A percentile compares a stretch with the other conserved stretches of the same genome.
Conservation (phyloP, 1,140 invertebrate species). For the Whitmania pigra region DNA sequence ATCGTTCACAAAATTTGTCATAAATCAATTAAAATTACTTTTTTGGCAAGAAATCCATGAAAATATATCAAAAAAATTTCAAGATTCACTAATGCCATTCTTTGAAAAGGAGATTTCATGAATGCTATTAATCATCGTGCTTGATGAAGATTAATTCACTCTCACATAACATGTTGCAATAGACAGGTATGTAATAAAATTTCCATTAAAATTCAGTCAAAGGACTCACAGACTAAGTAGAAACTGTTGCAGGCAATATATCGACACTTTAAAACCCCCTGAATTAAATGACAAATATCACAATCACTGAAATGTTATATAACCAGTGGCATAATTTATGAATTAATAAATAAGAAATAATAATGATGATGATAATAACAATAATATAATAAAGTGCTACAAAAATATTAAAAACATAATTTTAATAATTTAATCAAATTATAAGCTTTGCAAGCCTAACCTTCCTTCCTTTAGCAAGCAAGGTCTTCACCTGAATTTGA, state of each 20-base stretch:
- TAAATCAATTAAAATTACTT: too few relatives aligned
- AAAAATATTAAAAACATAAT: too few relatives aligned
- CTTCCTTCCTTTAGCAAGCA: constrained; percentile 32
- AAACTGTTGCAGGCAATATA: constrained; percentile 28
- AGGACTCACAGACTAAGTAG: constrained; percentile 30
- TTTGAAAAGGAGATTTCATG: too few relatives aligned
- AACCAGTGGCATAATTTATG: too few relatives aligned
- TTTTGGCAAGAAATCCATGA: too few relatives aligned
- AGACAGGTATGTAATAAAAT: constrained; percentile 5
- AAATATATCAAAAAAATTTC: too few relatives aligned
- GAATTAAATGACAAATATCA: constrained; percentile 20
- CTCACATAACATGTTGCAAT: constrained; percentile 7
- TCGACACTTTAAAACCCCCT: constrained; percentile 29
- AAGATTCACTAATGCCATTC: too few relatives aligned
- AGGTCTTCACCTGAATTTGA: constrained; percentile 32
- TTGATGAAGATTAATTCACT: not conserved
- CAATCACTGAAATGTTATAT: not conserved
- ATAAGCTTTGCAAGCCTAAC: constrained; percentile 18
- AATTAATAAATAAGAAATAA: too few relatives aligned
- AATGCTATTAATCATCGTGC: not conserved
- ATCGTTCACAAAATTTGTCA: not conserved
- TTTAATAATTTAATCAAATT: not conserved
- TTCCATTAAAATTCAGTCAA: not conserved
- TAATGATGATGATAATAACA: too few relatives aligned
- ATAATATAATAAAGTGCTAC: too few relatives aligned